Conservation (phyloP, 2,797 vertebrate species). For the Pogonophryne albipinna region DNA sequence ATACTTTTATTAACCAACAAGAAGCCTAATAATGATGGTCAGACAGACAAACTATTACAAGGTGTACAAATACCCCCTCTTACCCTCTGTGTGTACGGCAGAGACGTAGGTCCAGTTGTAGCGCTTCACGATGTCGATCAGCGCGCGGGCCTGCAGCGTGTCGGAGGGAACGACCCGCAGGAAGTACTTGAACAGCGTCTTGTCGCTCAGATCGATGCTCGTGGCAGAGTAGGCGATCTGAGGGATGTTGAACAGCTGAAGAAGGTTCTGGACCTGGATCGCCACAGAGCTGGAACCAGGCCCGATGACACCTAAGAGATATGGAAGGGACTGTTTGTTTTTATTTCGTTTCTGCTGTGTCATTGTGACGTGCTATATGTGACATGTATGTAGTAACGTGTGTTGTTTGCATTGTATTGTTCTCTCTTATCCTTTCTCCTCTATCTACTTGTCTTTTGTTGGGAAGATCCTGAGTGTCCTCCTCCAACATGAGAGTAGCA, state of each 20-base stretch:
- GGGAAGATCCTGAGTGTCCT: too few species aligned
- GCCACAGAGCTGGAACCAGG: conserved; percentile 98
- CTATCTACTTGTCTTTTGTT: too few species aligned
- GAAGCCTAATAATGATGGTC: too few species aligned
- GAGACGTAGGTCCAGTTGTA: conserved; percentile 99
- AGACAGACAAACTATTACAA: too few species aligned
- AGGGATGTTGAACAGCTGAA: conserved; percentile 99
- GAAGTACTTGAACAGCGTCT: conserved; percentile 97
- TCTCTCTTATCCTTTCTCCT: too few species aligned
- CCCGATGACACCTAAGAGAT: conserved; percentile 86
- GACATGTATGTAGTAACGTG: too few species aligned
- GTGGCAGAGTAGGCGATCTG: conserved; percentile 98
- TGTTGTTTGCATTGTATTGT: too few species aligned
- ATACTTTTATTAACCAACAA: too few species aligned
- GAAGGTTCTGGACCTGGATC: conserved; percentile 97
- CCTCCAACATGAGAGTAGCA: too few species aligned
- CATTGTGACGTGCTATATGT: too few species aligned
- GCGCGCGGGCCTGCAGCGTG: conserved; percentile 94
- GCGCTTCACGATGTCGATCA: conserved; percentile 97
- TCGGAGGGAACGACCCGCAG: conserved; percentile 98
- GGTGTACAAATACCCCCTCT: conserved; percentile 39
- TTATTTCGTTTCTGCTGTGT: too few species aligned
- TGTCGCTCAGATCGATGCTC: conserved; percentile 97
- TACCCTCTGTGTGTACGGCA: conserved; percentile 98
- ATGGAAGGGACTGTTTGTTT: too few species aligned